Base-by-base conservation (phyloP, 1,140 invertebrate genomes). In the Pissodes strobi region DNA sequence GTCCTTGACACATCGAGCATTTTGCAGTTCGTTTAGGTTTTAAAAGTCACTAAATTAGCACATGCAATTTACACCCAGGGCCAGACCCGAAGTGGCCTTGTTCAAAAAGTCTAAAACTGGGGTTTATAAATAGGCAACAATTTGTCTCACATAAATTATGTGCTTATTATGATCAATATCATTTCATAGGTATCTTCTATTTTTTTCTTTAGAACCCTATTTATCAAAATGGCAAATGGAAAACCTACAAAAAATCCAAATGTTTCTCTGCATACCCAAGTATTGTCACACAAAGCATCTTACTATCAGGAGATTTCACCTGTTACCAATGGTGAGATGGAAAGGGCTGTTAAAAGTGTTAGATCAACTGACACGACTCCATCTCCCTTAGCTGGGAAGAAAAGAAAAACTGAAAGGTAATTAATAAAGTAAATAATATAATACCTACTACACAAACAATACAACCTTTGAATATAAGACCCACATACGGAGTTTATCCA, bases 281-380 rank as follows among this genome's bases (percentile, higher is more conserved):
- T 94, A 55, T 72, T 93, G 6, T 86, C 87, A 17, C 86, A 86
- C 9, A 86, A 88, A 73, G 81, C 85, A 0, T 82, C 79, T 72
- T 80, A 75, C 19, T 88, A 86, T 78, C 85, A 94, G 72, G 92
- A 95, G 71, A 90, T 96, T 23, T 95, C 92, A 76, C 94, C 94
- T 0, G 81, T 94, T 0, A 92, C 90, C 21, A 81, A 82, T 0
- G 80, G 84, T 15, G 91, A 93, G 73, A 71, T 90, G 61, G 81
- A 84, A 58, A 84, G 80, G 70, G 84, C 86, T 15, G 85, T 85
- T 60, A 80, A 78, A 51, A 79, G 66, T 25, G 82, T 80, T 22
- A 83, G 83, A 68, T 74, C 80, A 2, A 86, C 83, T 0, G 72
- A 82, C 5, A 90, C 88, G 0, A 90, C 88, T 9, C 88, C 88